A percentile compares a stretch with the other conserved stretches of the same genome.
Conservation (phyloP, 2,797 vertebrate species). For the Synanceia verrucosa region DNA sequence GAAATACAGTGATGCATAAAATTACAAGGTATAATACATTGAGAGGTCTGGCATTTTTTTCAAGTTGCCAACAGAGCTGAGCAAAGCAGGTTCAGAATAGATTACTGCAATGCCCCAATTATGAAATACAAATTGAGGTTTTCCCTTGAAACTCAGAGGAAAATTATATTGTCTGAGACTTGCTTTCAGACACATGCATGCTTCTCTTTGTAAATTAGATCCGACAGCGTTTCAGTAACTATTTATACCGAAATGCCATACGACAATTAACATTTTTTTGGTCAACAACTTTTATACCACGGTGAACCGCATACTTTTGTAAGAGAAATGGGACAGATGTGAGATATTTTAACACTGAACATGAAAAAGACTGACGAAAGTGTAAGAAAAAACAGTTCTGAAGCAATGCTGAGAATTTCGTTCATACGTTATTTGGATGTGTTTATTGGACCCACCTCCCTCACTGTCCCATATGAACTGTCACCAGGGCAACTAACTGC, state of each 20-base stretch:
- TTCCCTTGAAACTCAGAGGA: constrained; percentile 33
- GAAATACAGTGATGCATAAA: constrained; percentile 73
- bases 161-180: constrained; percentile 60
- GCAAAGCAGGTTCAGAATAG: constrained; percentile 57
- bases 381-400: constrained; percentile 9
- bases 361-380: constrained; percentile 69
- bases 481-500: constrained; percentile 49
- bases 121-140: constrained; percentile 62
- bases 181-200: constrained; percentile 51
- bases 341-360: constrained; percentile 79
- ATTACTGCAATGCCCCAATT: constrained; percentile 54
- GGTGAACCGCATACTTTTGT: constrained; percentile 75
- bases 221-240: constrained; percentile 71
- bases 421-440: constrained; percentile 37
- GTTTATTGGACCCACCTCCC: constrained; percentile 53
- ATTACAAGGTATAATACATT: constrained; percentile 66
- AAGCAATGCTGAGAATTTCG: constrained; percentile 34
- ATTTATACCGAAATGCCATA: constrained; percentile 78
- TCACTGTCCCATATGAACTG: constrained; percentile 51
- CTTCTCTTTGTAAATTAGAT: constrained; percentile 70
- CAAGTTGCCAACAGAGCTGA: constrained; percentile 34
- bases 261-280: constrained; percentile 82
- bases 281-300: constrained; percentile 80
- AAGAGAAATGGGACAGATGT: constrained; percentile 72
- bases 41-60: constrained; percentile 38